Evolutionary conservation across 1,140 invertebrate species (phyloP).

Genomic region (Achatina immaculata): DNA sequence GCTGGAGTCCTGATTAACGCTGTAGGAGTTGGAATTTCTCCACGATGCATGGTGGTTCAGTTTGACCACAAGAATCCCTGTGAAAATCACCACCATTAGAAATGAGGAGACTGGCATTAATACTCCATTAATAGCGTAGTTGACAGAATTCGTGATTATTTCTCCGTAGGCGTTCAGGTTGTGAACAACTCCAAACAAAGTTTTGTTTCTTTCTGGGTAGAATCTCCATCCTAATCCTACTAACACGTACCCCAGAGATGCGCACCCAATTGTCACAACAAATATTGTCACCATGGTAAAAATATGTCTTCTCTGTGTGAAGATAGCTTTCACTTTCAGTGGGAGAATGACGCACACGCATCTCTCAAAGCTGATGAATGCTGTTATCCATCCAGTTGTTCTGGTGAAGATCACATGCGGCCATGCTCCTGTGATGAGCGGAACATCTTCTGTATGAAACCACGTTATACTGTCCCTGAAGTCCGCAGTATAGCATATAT

Average conservation of each 20-base stretch:
- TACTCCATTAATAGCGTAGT: not conserved
- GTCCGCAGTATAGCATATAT: not conserved
- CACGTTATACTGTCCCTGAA: not conserved
- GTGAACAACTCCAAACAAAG: not conserved
- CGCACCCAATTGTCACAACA: not conserved
- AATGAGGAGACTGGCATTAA: not conserved
- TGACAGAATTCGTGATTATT: not conserved
- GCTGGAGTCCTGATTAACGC: not conserved
- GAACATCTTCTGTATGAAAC: not conserved
- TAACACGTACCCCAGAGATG: not conserved
- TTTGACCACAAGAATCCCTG: not conserved
- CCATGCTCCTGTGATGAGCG: not conserved
- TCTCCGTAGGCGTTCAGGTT: not conserved
- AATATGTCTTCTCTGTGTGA: not conserved
- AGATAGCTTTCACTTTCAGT: not conserved
- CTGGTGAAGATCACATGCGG: constrained; percentile 8
- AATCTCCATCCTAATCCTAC: not conserved
- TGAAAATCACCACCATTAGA: not conserved
- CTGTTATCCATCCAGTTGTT: constrained; percentile 10
- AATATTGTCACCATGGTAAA: not conserved
- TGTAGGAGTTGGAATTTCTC: not conserved
- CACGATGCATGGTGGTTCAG: not conserved
- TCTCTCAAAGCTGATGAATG: constrained; percentile 10
- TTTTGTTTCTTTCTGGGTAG: not conserved
- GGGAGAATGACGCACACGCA: constrained; percentile 2